Evolutionary conservation across 2,113 vertebrate genomes (phyloP).

Genomic region (Zosterops pallidus): DNA sequence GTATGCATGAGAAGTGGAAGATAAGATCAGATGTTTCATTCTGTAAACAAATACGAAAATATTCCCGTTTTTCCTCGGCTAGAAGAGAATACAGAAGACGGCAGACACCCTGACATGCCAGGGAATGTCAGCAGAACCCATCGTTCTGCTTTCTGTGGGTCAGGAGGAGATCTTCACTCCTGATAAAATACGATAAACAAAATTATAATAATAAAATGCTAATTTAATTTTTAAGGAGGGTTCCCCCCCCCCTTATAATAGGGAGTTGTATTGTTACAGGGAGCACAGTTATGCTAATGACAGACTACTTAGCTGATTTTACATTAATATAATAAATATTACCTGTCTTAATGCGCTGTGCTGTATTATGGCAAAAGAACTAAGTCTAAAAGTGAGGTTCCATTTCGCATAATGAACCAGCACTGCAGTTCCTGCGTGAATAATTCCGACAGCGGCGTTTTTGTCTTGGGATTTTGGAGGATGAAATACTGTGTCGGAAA

Average conservation of each 20-base stretch:
- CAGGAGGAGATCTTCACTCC: slow-evolving; percentile 63
- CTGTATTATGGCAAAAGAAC: slow-evolving; percentile 66
- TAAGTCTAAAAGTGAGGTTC: slow-evolving; percentile 70
- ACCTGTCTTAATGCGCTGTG: slow-evolving; percentile 72
- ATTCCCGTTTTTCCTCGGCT: slow-evolving; percentile 50
- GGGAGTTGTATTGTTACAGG: slow-evolving; percentile 72
- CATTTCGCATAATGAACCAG: slow-evolving; percentile 69
- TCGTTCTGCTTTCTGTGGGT: slow-evolving; percentile 29
- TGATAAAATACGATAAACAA: slow-evolving; percentile 73
- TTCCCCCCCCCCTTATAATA: not conserved
- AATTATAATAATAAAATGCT: slow-evolving; percentile 75
- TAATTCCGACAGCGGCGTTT: not conserved
- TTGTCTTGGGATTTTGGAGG: slow-evolving; percentile 37
- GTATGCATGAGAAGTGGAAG: slow-evolving; percentile 65
- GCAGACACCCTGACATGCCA: slow-evolving; percentile 48
- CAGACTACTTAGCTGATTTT: slow-evolving; percentile 76
- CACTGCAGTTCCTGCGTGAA: slow-evolving; percentile 57
- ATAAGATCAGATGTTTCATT: slow-evolving; percentile 63
- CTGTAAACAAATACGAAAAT: slow-evolving; percentile 73
- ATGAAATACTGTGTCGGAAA: slow-evolving; percentile 49
- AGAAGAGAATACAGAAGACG: slow-evolving; percentile 1
- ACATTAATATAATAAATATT: slow-evolving; percentile 80
- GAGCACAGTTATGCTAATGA: slow-evolving; percentile 79
- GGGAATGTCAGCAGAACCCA: slow-evolving; percentile 61
- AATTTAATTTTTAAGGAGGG: slow-evolving; percentile 78